A percentile compares a stretch with the other conserved stretches of the same genome.
These are phyloP conservation scores for Protonibea diacanthus DNA, from an alignment of 2,797 vertebrate species.

Conservation along the genomic window DNA sequence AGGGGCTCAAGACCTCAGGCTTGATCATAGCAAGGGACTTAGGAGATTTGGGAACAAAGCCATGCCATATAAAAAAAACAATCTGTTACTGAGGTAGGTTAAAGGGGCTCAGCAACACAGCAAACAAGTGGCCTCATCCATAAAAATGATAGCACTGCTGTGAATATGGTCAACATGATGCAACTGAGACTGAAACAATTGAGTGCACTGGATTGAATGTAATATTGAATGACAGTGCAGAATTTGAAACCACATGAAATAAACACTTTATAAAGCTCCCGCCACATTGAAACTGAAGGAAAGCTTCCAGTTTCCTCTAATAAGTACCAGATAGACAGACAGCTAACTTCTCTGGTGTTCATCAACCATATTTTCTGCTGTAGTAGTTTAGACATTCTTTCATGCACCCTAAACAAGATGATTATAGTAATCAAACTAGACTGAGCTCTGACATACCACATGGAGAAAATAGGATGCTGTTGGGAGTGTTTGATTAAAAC, in stretches of 20 bases:
- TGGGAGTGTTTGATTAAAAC: neutral
- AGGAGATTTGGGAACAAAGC: conserved; percentile 46
- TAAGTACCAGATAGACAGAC: conserved; percentile 5
- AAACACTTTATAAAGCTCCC: conserved; percentile 3
- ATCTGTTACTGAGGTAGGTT: conserved; percentile 20
- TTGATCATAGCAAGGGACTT: conserved; percentile 34
- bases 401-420: conserved; percentile 39
- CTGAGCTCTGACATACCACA: conserved; percentile 25
- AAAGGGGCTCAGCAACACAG: conserved; percentile 26
- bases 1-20: conserved; percentile 34
- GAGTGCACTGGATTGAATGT: neutral
- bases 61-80: conserved; percentile 18
- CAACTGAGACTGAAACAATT: conserved; percentile 2
- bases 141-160: conserved; percentile 44
- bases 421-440: conserved; percentile 46
- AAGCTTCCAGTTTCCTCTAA: conserved; percentile 10
- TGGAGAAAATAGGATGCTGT: neutral
- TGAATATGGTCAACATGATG: conserved; percentile 21
- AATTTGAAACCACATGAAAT: neutral
- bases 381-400: conserved; percentile 36
- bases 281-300: conserved; percentile 13
- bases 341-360: conserved; percentile 3
- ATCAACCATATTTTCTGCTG: conserved; percentile 23
- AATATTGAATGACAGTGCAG: neutral
- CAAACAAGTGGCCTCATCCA: conserved; percentile 36